Evolutionary conservation across 1,140 invertebrate species (phyloP), one percentile per base, ranked within the genome.

Genomic region (Bombus confusus): DNA sequence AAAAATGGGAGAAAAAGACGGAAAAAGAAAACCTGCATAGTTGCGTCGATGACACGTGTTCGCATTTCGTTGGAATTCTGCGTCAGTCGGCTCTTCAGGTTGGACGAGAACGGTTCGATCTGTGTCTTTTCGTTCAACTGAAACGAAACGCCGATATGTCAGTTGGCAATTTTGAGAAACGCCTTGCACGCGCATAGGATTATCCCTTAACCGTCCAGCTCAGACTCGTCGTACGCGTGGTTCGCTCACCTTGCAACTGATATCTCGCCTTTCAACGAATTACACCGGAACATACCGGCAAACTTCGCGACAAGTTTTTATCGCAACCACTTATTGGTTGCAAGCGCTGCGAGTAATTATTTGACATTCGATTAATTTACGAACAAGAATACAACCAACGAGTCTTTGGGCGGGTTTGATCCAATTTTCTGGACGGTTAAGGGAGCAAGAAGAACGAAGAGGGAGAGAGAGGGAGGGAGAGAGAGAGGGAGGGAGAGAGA

Each of bases 121-220:
- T 93, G 91, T 1, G 87, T 91, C 82, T 83, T 84, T 34, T 86
- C 87, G 39, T 64, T 89, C 25, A 90, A 86, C 87, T 90, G 80
- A 81, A 91, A 91, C 79, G n/a, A 89, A 22, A 52, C 47, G 5
- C 47, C 31, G 47, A 69, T 39, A 62, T 8, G 47, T 52, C 47
- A 62, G 10, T 13, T 28, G 71, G 52, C 25, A n/a, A 87, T 64
- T 71, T 41, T 31, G 41, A 31, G 28, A 3, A 1, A 77, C 25
- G 43, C 37, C 28, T 31, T 34, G 39, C 25, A 12, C 31, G 2
- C 18, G 22, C 0, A 6, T 3, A 47, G 39, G 12, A 34, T 34
- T 43, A 62, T 10, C 28, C 59, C 28, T 62, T 62, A 12, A 62
- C 59, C 1, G 28, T 62, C 59, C 59, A 62, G 47, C 47, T 52